These are phyloP conservation scores for Vannuccia rotundouncinata DNA, from an alignment of 2,888 invertebrate genomes.

Conservation along the genomic window DNA sequence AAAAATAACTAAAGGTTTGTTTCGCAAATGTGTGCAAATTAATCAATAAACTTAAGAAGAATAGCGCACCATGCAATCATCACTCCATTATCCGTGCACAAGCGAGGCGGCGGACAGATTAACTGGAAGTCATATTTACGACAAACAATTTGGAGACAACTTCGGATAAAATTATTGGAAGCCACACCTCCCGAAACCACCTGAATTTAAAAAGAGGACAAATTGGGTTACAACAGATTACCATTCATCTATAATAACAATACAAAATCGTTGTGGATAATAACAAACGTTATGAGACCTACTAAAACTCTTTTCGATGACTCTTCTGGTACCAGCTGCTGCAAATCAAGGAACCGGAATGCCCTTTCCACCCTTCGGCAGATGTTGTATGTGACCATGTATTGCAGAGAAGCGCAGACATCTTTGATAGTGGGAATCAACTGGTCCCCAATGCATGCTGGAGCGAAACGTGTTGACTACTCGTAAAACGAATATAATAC, in stretches of 20 bases:
- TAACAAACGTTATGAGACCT: too few relatives aligned
- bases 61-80: constrained; percentile 98
- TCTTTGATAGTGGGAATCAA: constrained; percentile 70
- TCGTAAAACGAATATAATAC: too few relatives aligned
- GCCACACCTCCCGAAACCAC: constrained; percentile 92
- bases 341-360: constrained; percentile 43
- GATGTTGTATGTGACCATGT: constrained; percentile 69
- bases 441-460: constrained; percentile 45
- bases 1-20: constrained; percentile 22
- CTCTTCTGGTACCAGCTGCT: neutral
- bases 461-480: neutral
- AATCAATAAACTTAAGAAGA: too few relatives aligned
- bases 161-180: constrained; percentile 75
- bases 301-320: too few relatives aligned
- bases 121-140: constrained; percentile 61
- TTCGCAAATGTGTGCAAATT: too few relatives aligned
- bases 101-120: constrained; percentile 69
- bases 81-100: constrained; percentile 94
- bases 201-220: constrained; percentile 37
- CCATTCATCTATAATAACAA: too few relatives aligned
- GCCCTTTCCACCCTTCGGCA: constrained; percentile 75
- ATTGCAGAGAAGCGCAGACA: constrained; percentile 77
- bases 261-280: too few relatives aligned
- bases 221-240: too few relatives aligned
- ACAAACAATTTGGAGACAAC: constrained; percentile 67